phyloP scores from a whole-genome alignment of 2,797 vertebrate genomes.

The Threskiornis aethiopicus region DNA sequence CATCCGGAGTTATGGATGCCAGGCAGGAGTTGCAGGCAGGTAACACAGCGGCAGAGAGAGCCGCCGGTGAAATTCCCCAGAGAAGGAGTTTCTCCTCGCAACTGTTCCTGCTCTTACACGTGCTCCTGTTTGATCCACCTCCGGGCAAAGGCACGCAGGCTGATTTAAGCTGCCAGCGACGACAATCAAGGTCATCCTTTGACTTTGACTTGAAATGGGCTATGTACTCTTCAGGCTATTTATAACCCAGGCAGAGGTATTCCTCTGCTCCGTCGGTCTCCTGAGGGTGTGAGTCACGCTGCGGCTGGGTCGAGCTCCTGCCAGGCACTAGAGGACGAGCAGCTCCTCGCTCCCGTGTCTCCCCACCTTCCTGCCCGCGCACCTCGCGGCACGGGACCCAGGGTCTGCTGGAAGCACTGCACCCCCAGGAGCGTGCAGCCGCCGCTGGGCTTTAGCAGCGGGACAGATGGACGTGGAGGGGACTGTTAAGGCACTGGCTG shows the following conservation, averaged over 20 bases:
- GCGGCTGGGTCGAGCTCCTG: accelerated
- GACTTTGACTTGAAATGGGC: neutral
- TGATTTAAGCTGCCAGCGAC: neutral
- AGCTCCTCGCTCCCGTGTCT: neutral
- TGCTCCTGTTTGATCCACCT: neutral
- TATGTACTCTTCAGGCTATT: neutral
- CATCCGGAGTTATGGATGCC: accelerated
- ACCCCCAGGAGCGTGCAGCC: neutral
- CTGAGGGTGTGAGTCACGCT: neutral
- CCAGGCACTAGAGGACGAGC: neutral
- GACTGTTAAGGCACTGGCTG: neutral
- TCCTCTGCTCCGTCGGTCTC: neutral
- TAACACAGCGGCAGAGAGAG: neutral
- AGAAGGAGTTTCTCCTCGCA: neutral
- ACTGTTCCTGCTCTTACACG: neutral
- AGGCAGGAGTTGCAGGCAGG: neutral
- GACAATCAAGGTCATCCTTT: neutral
- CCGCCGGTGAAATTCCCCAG: neutral
- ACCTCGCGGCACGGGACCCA: accelerated
- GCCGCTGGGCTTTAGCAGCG: neutral
- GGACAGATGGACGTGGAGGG: neutral
- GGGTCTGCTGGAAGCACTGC: neutral
- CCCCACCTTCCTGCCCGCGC: neutral
- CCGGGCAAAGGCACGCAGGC: neutral
- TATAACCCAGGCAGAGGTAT: neutral